Evolutionary conservation across 2,113 vertebrate genomes (phyloP).

Genomic region (Prionailurus bengalensis): DNA sequence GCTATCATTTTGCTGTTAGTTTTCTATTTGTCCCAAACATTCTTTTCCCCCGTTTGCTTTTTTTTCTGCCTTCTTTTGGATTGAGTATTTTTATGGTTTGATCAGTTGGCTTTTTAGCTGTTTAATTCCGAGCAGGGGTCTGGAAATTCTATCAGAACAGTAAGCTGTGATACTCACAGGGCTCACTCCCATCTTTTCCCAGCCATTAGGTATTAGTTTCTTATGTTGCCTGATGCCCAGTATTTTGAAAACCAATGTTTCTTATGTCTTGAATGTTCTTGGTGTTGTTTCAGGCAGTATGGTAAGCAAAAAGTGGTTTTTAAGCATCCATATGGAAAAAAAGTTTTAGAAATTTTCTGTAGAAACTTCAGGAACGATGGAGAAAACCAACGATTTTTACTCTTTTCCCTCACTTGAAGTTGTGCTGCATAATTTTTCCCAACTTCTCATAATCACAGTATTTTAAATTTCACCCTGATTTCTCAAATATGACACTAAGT

Average conservation of each 20-base stretch:
- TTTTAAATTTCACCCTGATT: slow-evolving; percentile 25
- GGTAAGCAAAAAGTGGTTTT: background rate
- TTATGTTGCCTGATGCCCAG: background rate
- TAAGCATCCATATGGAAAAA: background rate
- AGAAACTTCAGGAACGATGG: background rate
- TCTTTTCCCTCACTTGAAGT: background rate
- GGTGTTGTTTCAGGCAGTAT: background rate
- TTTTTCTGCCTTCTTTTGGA: background rate
- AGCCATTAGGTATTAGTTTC: background rate
- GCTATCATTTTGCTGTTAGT: background rate
- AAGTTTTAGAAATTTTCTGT: background rate
- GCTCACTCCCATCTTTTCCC: background rate
- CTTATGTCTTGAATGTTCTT: background rate
- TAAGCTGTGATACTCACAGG: background rate
- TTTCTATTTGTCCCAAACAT: background rate
- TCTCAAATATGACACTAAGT: slow-evolving; percentile 23
- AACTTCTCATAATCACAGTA: background rate
- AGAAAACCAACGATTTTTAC: slow-evolving; percentile 32
- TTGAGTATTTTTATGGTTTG: background rate
- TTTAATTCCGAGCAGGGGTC: background rate
- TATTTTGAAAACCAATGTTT: background rate
- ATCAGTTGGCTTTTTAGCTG: background rate
- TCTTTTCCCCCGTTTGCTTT: background rate
- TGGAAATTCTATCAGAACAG: background rate
- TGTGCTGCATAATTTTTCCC: background rate